phyloP scores from a whole-genome alignment of 2,797 vertebrate genomes.

The Karalla daura region DNA sequence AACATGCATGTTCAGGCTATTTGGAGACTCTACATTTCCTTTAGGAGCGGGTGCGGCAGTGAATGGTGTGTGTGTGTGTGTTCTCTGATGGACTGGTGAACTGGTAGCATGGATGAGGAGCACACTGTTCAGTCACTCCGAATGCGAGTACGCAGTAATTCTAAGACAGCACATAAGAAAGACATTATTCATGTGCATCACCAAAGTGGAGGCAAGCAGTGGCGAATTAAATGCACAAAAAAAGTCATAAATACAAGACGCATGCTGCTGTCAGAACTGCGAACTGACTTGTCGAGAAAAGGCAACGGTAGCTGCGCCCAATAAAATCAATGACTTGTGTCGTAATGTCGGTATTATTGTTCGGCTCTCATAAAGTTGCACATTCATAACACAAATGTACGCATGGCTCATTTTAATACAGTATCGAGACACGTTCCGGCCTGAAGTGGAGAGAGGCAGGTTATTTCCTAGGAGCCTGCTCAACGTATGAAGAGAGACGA shows the following conservation, averaged over 20 bases:
- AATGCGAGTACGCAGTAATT: constrained; percentile 3
- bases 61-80: no score
- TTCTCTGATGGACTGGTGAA: no score
- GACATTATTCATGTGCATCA: neutral
- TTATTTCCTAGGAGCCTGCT: neutral
- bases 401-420: neutral
- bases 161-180: neutral
- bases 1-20: no score
- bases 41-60: no score
- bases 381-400: neutral
- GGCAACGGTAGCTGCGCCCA: constrained; percentile 5
- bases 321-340: no score
- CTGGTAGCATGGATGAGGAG: no score
- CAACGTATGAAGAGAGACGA: neutral
- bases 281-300: neutral
- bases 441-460: neutral
- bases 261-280: neutral
- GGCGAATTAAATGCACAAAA: neutral
- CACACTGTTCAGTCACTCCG: neutral
- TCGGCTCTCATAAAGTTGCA: neutral
- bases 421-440: neutral
- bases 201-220: neutral
- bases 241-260: neutral
- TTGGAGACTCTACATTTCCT: no score
- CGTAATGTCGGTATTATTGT: neutral